These are phyloP conservation scores for Nomada flava DNA, from an alignment of 2,888 invertebrate species.

Conservation along the genomic window DNA sequence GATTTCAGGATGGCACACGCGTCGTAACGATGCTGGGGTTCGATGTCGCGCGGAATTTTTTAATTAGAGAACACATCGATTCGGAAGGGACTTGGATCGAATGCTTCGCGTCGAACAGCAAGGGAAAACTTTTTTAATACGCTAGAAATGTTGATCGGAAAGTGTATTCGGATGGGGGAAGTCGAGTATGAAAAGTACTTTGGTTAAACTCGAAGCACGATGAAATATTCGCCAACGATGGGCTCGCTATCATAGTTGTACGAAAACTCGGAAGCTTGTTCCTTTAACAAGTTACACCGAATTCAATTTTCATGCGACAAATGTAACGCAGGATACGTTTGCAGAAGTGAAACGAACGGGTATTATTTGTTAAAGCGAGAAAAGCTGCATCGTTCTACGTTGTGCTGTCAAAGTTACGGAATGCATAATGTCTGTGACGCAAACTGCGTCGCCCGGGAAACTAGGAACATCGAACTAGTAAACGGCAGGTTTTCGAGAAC, in stretches of 20 bases:
- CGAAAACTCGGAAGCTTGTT: constrained; percentile 45
- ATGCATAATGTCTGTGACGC: constrained; percentile 51
- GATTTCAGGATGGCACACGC: background rate
- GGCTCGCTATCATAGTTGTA: constrained; percentile 48
- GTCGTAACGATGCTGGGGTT: background rate
- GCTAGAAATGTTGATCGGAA: constrained; percentile 20
- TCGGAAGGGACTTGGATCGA: constrained; percentile 31
- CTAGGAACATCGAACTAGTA: constrained; percentile 29
- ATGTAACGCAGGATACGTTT: constrained; percentile 42
- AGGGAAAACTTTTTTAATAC: constrained; percentile 61
- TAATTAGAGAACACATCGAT: constrained; percentile 45
- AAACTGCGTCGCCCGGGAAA: constrained; percentile 30
- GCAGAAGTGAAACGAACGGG: constrained; percentile 35
- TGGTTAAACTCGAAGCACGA: constrained; percentile 53
- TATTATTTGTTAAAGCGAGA: constrained; percentile 59
- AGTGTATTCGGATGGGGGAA: constrained; percentile 30
- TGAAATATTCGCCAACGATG: constrained; percentile 29
- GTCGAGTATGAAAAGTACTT: constrained; percentile 49
- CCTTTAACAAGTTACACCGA: constrained; percentile 41
- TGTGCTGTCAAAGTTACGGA: constrained; percentile 46
- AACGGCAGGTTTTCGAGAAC: constrained; percentile 17
- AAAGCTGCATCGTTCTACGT: constrained; percentile 37
- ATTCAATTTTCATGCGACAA: constrained; percentile 54
- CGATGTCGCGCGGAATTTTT: constrained; percentile 46
- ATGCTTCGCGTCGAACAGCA: constrained; percentile 31